These are phyloP conservation scores for Zapornia atra DNA, from an alignment of 2,113 vertebrate species.

Conservation along the genomic window DNA sequence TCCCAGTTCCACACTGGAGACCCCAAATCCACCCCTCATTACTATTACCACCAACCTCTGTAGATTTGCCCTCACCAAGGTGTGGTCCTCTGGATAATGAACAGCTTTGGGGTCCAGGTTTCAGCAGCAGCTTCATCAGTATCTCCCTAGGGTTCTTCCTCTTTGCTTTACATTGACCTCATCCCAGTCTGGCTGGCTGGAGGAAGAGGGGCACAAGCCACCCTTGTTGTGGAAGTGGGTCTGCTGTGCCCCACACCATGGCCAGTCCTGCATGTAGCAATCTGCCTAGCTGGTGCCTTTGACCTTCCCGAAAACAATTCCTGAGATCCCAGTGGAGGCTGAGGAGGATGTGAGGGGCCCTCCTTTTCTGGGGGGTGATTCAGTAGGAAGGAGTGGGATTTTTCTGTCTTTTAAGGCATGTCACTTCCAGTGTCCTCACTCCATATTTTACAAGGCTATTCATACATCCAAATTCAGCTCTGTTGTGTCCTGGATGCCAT, in stretches of 20 bases:
- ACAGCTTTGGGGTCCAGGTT: not conserved
- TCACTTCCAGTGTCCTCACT: not conserved
- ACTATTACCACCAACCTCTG: not conserved
- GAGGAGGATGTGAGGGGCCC: too few relatives aligned
- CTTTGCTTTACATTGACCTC: not conserved
- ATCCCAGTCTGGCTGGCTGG: not conserved
- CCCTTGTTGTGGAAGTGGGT: not conserved
- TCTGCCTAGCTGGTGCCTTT: not conserved
- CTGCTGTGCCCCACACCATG: not conserved
- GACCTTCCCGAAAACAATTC: not conserved
- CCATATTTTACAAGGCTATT: not conserved
- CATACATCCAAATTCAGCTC: not conserved
- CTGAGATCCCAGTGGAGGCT: not conserved
- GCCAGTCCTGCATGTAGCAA: not conserved
- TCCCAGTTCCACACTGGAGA: not conserved
- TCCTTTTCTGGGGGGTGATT: not conserved
- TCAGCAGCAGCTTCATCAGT: not conserved
- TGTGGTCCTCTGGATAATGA: not conserved
- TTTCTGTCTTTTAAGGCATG: not conserved
- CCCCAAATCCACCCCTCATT: not conserved
- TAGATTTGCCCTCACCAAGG: not conserved
- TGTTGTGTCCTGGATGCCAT: not conserved
- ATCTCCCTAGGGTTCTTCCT: not conserved
- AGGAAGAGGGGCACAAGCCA: not conserved
- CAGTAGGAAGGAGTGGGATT: not conserved